Evolutionary conservation across 1,140 invertebrate species (phyloP).

Genomic region (Lineus longissimus): DNA sequence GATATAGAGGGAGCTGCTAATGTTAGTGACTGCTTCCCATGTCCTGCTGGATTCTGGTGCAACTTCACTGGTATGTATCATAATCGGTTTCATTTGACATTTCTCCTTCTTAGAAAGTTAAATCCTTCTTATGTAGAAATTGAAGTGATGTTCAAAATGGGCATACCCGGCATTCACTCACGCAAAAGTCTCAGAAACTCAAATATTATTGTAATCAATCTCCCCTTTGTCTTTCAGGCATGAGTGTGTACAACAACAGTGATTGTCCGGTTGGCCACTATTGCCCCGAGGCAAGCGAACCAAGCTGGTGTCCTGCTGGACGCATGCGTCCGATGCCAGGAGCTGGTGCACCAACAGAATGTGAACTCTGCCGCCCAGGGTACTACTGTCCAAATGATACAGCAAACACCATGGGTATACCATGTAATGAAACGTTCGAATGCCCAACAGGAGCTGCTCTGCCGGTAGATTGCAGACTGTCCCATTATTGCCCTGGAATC

Average conservation of each 20-base stretch:
- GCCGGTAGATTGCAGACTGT: conserved; percentile 34
- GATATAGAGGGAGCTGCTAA: conserved; percentile 33
- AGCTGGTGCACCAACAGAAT: conserved; percentile 31
- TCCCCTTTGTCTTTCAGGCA: conserved; percentile 29
- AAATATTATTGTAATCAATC: too few relatives aligned
- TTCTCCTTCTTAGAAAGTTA: too few relatives aligned
- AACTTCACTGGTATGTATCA: conserved; percentile 35
- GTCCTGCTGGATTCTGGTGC: conserved; percentile 46
- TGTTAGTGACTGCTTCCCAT: conserved; percentile 36
- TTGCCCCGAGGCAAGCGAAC: conserved; percentile 37
- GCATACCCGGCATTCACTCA: too few relatives aligned
- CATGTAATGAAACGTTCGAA: conserved; percentile 39
- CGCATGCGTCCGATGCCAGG: conserved; percentile 36
- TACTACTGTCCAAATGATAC: conserved; percentile 51
- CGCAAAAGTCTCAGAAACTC: too few relatives aligned
- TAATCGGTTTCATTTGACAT: too few relatives aligned
- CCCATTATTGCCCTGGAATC: conserved; percentile 36
- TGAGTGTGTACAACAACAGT: conserved; percentile 32
- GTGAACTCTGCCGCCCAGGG: conserved; percentile 38
- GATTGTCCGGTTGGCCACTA: conserved; percentile 42
- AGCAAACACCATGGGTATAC: conserved; percentile 43
- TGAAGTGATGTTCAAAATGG: not conserved
- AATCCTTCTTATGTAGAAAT: not conserved
- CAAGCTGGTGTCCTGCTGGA: conserved; percentile 44
- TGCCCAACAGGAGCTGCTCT: conserved; percentile 38